phyloP scores from a whole-genome alignment of 1,140 invertebrate species.

The Lerema accius region DNA sequence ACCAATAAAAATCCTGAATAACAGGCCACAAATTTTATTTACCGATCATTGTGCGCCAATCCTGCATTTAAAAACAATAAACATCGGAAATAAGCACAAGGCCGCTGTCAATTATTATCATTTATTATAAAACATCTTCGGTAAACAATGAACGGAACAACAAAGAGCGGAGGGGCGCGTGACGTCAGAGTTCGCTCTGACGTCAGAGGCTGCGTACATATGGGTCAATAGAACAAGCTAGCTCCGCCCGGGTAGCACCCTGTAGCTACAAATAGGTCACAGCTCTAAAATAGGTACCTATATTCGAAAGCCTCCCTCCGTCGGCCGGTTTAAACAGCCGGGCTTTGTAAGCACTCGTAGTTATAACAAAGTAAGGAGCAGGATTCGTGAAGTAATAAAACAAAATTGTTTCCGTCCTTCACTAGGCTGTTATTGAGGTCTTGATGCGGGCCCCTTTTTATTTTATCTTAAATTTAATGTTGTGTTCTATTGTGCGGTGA shows the following conservation, averaged over 20 bases:
- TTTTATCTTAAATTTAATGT: constrained; percentile 26
- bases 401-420: constrained; percentile 27
- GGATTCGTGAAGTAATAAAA: constrained; percentile 27
- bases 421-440: constrained; percentile 26
- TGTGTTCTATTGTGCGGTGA: neutral
- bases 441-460: constrained; percentile 21
- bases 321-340: constrained; percentile 39
- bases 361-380: constrained; percentile 31
- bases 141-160: constrained; percentile 45
- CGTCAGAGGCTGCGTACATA: constrained; percentile 69
- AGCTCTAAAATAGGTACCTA: constrained; percentile 54
- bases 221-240: constrained; percentile 66
- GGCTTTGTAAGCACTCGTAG: constrained; percentile 19
- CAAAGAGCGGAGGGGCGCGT: constrained; percentile 53
- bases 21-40: too few relatives aligned
- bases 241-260: constrained; percentile 58
- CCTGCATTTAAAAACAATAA: neutral
- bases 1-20: too few relatives aligned
- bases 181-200: constrained; percentile 63
- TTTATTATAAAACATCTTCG: constrained; percentile 42
- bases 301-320: constrained; percentile 31
- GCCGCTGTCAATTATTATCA: constrained; percentile 29
- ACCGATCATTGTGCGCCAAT: too few relatives aligned
- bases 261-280: constrained; percentile 65
- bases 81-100: constrained; percentile 11